phyloP scores from a whole-genome alignment of 53 echinoderm and acorn worm species.

The Actinopyga echinites region DNA sequence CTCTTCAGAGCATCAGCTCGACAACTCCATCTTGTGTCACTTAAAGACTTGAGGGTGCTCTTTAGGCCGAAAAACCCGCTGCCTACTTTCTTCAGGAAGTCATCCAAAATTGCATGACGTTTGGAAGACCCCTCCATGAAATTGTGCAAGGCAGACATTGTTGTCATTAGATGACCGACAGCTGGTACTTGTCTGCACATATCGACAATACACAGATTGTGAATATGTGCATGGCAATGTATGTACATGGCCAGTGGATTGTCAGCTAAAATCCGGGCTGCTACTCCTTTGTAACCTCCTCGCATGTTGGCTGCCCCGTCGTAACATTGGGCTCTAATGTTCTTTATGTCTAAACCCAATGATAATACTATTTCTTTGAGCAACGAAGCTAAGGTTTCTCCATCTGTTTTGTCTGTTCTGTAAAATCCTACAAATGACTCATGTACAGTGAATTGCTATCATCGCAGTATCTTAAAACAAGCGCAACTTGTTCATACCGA shows the following conservation, averaged over 20 bases:
- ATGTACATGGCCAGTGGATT: constrained; percentile 20
- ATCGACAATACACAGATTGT: constrained; percentile 1
- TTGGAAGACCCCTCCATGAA: constrained; percentile 32
- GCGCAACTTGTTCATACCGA: constrained; percentile 17
- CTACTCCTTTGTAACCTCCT: constrained; percentile 25
- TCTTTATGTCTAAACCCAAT: constrained; percentile 28
- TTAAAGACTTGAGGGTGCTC: constrained; percentile 16
- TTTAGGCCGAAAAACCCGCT: background rate
- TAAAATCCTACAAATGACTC: constrained; percentile 36
- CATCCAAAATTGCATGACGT: constrained; percentile 21
- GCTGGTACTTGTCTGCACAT: constrained; percentile 21
- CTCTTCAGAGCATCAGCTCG: constrained; percentile 34
- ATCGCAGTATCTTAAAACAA: constrained; percentile 36
- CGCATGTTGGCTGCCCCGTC: constrained; percentile 52
- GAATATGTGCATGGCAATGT: constrained; percentile 47
- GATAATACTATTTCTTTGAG: constrained; percentile 5
- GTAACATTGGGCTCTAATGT: constrained; percentile 34
- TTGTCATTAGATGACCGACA: constrained; percentile 31
- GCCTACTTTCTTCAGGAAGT: background rate
- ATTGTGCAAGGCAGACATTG: constrained; percentile 27
- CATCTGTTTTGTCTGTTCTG: constrained; percentile 13
- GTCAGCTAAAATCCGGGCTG: constrained; percentile 18
- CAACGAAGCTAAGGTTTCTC: constrained; percentile 1
- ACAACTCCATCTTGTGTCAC: constrained; percentile 34
- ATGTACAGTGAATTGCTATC: constrained; percentile 27